Percentiles rank a stretch among this genome's conserved stretches.
Evolutionary conservation across 2,888 invertebrate species (phyloP).

Genomic region (Drosophila picticornis): DNA sequence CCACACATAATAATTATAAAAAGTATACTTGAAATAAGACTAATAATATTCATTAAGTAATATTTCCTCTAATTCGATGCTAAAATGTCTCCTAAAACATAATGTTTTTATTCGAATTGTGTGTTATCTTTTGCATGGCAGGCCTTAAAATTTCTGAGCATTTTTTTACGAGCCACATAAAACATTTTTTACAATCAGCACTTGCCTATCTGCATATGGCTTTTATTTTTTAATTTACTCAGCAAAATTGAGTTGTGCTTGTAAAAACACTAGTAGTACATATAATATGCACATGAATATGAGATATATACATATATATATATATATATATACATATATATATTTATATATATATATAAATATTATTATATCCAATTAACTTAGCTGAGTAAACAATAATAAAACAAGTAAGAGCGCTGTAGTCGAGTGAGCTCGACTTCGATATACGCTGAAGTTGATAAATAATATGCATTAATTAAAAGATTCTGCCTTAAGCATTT

Average conservation of each 20-base stretch:
- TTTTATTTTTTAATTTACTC: conserved; percentile 3
- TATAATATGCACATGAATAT: neutral
- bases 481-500: too few relatives aligned
- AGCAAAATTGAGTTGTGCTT: conserved; percentile 7
- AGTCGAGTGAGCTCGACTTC: too few relatives aligned
- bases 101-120: neutral
- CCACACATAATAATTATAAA: neutral
- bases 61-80: neutral
- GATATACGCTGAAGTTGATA: too few relatives aligned
- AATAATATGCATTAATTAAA: too few relatives aligned
- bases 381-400: conserved; percentile 40
- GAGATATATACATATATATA: neutral
- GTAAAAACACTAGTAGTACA: neutral
- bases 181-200: neutral
- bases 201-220: conserved; percentile 1
- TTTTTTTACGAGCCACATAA: neutral
- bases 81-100: neutral
- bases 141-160: neutral
- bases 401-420: too few relatives aligned
- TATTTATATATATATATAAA: neutral
- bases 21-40: neutral
- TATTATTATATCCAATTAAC: conserved; percentile 14
- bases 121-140: neutral
- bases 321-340: neutral
- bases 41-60: neutral